A percentile compares a stretch with the other conserved stretches of the same genome.
Evolutionary conservation across 2,888 invertebrate species (phyloP).

Genomic region (Blastobasis lacticolella): DNA sequence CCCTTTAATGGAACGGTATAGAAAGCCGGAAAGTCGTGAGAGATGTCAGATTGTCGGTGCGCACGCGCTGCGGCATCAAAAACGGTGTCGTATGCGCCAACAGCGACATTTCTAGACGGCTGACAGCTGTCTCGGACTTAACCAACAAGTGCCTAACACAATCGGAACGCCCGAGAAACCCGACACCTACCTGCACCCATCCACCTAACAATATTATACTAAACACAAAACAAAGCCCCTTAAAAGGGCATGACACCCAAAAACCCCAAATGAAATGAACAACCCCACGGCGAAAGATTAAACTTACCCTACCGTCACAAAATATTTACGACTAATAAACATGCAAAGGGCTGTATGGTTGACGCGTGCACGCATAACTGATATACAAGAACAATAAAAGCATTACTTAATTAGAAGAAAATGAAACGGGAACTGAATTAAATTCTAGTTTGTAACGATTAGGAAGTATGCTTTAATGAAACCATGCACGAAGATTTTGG

Average conservation of each 20-base stretch:
- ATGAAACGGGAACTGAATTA: no score
- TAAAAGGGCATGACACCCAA: conserved; percentile 16
- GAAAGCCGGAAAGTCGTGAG: conserved; percentile 60
- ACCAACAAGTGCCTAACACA: no score
- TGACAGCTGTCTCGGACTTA: background rate
- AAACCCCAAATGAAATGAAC: conserved; percentile 32
- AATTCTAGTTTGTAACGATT: no score
- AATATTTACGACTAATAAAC: conserved; percentile 49
- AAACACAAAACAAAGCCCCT: background rate
- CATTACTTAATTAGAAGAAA: no score
- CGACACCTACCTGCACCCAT: no score
- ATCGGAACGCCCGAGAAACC: no score
- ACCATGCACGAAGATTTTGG: no score
- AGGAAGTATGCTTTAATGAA: no score
- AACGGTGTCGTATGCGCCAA: conserved; percentile 15
- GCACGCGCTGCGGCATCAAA: conserved; percentile 45
- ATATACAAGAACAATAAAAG: no score
- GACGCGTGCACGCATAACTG: conserved; percentile 18
- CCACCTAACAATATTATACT: background rate
- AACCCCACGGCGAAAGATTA: conserved; percentile 29
- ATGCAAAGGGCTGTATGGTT: conserved; percentile 36
- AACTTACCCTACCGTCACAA: conserved; percentile 33
- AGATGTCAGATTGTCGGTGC: conserved; percentile 41
- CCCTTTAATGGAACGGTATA: conserved; percentile 41
- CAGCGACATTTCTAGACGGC: conserved; percentile 8